A percentile compares a stretch with the other conserved stretches of the same genome.
These are phyloP conservation scores for Anisognathus igniventris DNA, from an alignment of 2,797 vertebrate species.

Conservation along the genomic window DNA sequence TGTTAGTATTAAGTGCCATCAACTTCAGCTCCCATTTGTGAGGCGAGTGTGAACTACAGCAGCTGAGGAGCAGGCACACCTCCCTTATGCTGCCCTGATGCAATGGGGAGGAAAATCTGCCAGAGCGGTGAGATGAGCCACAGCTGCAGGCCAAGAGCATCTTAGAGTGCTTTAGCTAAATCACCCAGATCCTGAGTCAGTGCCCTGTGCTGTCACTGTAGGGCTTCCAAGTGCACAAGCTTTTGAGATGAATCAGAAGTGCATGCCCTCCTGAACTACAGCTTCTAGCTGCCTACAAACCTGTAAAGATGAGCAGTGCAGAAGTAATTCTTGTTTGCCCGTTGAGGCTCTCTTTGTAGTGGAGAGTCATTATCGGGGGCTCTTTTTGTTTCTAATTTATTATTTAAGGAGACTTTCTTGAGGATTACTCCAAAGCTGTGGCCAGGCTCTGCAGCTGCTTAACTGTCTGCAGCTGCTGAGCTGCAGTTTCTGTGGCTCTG, in stretches of 20 bases:
- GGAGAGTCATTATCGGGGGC: background rate
- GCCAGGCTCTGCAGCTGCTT: background rate
- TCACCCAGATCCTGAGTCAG: background rate
- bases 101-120: background rate
- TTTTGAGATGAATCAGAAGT: conserved; percentile 7
- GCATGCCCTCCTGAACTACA: background rate
- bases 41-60: background rate
- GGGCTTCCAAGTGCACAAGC: background rate
- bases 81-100: background rate
- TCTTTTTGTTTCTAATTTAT: background rate
- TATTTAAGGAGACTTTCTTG: conserved; percentile 2
- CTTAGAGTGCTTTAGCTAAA: background rate
- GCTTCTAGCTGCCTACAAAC: background rate
- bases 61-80: fast-evolving
- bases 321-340: background rate
- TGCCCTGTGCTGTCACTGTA: background rate
- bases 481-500: background rate
- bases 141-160: background rate
- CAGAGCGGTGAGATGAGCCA: background rate
- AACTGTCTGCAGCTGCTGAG: conserved; percentile 14
- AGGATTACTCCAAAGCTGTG: background rate
- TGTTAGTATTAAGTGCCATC: background rate
- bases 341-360: background rate
- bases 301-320: background rate
- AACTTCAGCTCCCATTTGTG: background rate